phyloP scores from a whole-genome alignment of 2,888 invertebrate species.

The Phrixothrix hirtus region DNA sequence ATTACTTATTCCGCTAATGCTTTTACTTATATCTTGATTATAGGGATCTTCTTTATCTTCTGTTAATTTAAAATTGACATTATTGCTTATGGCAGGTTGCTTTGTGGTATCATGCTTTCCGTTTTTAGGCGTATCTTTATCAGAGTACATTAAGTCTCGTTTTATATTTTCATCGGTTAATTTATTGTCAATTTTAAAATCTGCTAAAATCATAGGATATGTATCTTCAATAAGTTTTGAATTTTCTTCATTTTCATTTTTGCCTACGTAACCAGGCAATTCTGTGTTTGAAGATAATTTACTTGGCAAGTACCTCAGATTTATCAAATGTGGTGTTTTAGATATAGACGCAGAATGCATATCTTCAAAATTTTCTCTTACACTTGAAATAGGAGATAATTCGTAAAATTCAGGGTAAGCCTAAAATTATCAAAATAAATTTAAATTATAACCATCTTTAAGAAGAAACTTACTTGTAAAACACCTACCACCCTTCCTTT shows the following conservation, averaged over 20 bases:
- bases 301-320: no score
- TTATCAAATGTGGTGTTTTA: no score
- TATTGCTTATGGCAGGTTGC: no score
- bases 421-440: constrained; percentile 13
- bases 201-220: constrained; percentile 32
- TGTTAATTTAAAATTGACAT: no score
- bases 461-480: constrained; percentile 33
- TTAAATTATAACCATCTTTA: no score
- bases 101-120: no score
- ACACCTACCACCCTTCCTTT: constrained; percentile 41
- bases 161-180: neutral
- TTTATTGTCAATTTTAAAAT: constrained; percentile 24
- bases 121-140: neutral
- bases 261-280: no score
- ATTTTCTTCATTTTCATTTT: no score
- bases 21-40: no score
- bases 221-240: constrained; percentile 8
- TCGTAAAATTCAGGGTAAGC: constrained; percentile 20
- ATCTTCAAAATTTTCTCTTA: constrained; percentile 7
- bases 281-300: no score
- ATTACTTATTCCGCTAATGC: constrained; percentile 8
- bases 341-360: no score
- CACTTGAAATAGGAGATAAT: constrained; percentile 10
- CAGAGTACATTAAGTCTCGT: neutral
- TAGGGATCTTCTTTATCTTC: no score